phyloP scores from a whole-genome alignment of 2,888 invertebrate genomes.

The Meandrusa payeni region DNA sequence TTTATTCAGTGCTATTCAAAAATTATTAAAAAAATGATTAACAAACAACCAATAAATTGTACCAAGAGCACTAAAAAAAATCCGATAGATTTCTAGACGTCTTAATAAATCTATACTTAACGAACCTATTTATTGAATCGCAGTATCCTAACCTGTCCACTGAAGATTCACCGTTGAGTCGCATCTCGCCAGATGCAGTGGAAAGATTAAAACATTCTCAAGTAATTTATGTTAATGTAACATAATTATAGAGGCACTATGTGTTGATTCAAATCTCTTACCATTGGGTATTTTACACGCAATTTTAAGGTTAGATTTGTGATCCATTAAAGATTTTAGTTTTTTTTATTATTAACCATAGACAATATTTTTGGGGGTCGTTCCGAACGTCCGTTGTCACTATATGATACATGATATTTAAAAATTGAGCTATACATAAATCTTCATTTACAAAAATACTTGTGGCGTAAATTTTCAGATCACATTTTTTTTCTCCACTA shows the following conservation, averaged over 20 bases:
- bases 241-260: constrained; percentile 82
- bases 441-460: constrained; percentile 76
- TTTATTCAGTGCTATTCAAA: constrained; percentile 3
- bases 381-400: constrained; percentile 25
- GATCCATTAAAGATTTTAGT: constrained; percentile 42
- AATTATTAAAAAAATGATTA: constrained; percentile 26
- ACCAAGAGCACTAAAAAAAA: constrained; percentile 51
- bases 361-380: constrained; percentile 28
- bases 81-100: constrained; percentile 51
- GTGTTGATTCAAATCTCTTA: constrained; percentile 72
- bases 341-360: constrained; percentile 29
- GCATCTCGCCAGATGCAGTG: constrained; percentile 44
- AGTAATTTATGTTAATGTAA: constrained; percentile 81
- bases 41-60: constrained; percentile 44
- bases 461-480: constrained; percentile 75
- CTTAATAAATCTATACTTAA: constrained; percentile 61
- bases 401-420: constrained; percentile 53
- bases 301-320: constrained; percentile 40
- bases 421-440: constrained; percentile 77
- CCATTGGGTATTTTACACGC: constrained; percentile 60
- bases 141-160: constrained; percentile 72
- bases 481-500: constrained; percentile 65
- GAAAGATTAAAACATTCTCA: constrained; percentile 74
- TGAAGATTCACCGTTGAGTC: constrained; percentile 33
- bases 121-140: constrained; percentile 57